Evolutionary conservation across 2,888 invertebrate genomes (phyloP).

Genomic region (Idaea dimidiata): DNA sequence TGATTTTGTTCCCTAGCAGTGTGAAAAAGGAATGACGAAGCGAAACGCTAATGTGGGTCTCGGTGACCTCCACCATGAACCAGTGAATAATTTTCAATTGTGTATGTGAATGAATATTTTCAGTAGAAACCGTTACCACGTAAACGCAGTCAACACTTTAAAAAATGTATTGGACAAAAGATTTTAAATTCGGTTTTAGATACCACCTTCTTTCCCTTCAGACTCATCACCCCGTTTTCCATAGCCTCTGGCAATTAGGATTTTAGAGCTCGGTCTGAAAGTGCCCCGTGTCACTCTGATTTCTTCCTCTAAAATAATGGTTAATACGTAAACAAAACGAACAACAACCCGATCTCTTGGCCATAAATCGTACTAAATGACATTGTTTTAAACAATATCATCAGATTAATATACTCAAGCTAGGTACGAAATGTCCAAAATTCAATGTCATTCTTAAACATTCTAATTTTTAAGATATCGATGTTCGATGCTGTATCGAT

Average conservation of each 20-base stretch:
- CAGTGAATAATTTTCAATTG: too few species aligned
- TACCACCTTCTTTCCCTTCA: constrained; percentile 39
- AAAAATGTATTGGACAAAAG: neutral
- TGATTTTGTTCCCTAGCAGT: too few species aligned
- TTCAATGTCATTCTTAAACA: too few species aligned
- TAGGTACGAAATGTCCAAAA: too few species aligned
- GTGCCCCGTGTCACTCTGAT: constrained; percentile 64
- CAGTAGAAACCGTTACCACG: neutral
- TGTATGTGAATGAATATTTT: too few species aligned
- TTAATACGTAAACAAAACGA: constrained; percentile 9
- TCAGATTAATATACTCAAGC: too few species aligned
- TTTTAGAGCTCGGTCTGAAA: constrained; percentile 64
- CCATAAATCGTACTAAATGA: neutral
- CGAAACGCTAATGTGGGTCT: too few species aligned
- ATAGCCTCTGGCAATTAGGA: constrained; percentile 69
- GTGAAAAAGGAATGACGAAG: too few species aligned
- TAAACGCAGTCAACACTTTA: neutral
- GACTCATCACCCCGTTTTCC: constrained; percentile 46
- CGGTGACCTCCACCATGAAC: too few species aligned
- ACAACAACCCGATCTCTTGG: neutral
- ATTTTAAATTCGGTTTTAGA: constrained; percentile 24
- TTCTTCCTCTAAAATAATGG: constrained; percentile 62
- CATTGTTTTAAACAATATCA: too few species aligned
- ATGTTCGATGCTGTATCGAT: too few species aligned
- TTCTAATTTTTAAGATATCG: too few species aligned